These are phyloP conservation scores for Threskiornis aethiopicus DNA, from an alignment of 2,797 vertebrate species.

Conservation along the genomic window DNA sequence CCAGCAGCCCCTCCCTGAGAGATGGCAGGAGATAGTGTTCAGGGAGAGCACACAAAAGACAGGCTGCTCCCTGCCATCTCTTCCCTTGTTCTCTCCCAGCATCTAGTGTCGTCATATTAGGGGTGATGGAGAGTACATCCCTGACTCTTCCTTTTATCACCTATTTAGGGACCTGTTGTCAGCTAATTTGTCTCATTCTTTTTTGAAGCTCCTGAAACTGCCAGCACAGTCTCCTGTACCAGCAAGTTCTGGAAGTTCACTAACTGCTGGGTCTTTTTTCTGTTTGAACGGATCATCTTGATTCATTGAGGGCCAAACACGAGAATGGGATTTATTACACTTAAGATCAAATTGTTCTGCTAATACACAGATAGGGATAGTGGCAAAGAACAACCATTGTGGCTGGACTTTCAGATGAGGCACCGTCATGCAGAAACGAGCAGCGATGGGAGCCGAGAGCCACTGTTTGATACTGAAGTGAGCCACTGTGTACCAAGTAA, in stretches of 20 bases:
- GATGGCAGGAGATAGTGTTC: neutral
- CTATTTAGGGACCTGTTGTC: neutral
- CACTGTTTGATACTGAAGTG: neutral
- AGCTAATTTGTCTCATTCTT: neutral
- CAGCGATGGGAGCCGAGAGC: neutral
- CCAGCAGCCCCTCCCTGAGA: neutral
- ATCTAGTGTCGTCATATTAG: accelerated
- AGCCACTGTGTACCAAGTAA: neutral
- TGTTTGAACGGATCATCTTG: neutral
- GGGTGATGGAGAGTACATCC: neutral
- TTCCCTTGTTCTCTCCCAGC: neutral
- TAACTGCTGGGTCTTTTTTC: neutral
- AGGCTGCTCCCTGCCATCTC: neutral
- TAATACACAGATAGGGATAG: neutral
- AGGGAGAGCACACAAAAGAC: neutral
- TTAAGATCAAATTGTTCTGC: neutral
- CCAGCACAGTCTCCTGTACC: neutral
- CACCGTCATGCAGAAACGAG: neutral
- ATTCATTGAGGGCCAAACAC: neutral
- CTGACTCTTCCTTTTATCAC: neutral
- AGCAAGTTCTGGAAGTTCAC: neutral
- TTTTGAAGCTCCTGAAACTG: neutral
- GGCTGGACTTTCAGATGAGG: neutral
- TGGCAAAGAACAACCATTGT: neutral
- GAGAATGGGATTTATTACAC: neutral